Conservation (phyloP, 1,140 invertebrate genomes). For the Antheraea pernyi region DNA sequence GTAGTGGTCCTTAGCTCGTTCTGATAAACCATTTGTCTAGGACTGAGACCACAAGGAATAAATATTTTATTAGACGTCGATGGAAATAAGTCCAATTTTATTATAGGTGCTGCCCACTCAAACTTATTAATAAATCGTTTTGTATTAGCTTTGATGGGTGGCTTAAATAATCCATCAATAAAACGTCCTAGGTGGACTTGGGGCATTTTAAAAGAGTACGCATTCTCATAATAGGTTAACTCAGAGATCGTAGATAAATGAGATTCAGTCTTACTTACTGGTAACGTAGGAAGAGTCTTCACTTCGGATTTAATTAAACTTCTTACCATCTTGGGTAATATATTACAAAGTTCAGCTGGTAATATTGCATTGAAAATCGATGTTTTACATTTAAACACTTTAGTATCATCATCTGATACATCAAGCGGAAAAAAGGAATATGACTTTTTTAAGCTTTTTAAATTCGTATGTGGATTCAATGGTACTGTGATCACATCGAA, state of each 20-base stretch:
- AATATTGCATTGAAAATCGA: constrained; percentile 51
- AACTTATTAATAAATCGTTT: not conserved
- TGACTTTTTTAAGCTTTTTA: constrained; percentile 27
- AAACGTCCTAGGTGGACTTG: not conserved
- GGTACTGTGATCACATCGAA: constrained; percentile 53
- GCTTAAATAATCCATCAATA: not conserved
- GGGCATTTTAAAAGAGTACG: not conserved
- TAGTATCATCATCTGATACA: constrained; percentile 39
- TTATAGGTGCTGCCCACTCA: not conserved
- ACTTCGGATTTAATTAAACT: constrained; percentile 12
- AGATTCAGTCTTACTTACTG: constrained; percentile 24
- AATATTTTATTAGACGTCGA: not conserved
- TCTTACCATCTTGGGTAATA: constrained; percentile 51
- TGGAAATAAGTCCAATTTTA: not conserved
- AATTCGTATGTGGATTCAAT: constrained; percentile 15
- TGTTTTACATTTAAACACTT: constrained; percentile 55
- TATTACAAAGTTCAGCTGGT: constrained; percentile 59
- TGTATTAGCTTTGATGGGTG: not conserved
- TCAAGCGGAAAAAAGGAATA: constrained; percentile 36
- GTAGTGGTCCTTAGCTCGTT: not conserved
- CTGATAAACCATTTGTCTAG: not conserved
- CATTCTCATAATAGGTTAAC: constrained; percentile 20
- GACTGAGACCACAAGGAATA: not conserved
- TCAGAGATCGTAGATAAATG: constrained; percentile 38
- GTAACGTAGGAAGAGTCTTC: not conserved